These are phyloP conservation scores for Helicolenus hilgendorfi DNA, from an alignment of 2,797 vertebrate genomes.

Conservation along the genomic window DNA sequence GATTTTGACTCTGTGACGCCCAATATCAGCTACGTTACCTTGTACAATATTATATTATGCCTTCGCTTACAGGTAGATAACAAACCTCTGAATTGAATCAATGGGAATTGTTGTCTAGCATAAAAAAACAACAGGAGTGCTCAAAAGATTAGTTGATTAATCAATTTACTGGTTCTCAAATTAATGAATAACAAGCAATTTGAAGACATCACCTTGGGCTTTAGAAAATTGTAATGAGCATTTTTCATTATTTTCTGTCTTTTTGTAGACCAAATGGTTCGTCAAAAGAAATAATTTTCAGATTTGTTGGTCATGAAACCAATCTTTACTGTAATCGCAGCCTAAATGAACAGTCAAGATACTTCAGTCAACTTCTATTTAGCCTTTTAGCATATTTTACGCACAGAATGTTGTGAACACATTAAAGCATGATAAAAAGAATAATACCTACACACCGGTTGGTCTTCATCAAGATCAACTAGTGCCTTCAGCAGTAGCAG, in stretches of 20 bases:
- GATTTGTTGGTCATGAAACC: neutral
- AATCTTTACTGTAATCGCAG: neutral
- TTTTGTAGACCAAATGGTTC: neutral
- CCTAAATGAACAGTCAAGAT: neutral
- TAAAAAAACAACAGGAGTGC: neutral
- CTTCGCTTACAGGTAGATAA: neutral
- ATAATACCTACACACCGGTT: accelerated
- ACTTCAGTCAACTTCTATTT: neutral
- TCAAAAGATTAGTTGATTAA: neutral
- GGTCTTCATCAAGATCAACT: neutral
- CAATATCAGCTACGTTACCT: neutral
- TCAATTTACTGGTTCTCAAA: neutral
- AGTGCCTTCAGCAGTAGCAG: neutral
- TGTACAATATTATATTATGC: neutral
- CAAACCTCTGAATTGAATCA: too few relatives aligned
- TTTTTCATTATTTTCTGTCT: neutral
- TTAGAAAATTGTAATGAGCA: neutral
- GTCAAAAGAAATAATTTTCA: accelerated
- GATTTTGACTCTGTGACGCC: neutral
- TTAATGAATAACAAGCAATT: neutral
- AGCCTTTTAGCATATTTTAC: neutral
- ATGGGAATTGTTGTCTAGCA: neutral
- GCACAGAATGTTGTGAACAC: neutral
- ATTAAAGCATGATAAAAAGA: neutral
- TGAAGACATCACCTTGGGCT: neutral